These are phyloP conservation scores for Patella pellucida DNA, from an alignment of 2,888 invertebrate species.

Conservation along the genomic window DNA sequence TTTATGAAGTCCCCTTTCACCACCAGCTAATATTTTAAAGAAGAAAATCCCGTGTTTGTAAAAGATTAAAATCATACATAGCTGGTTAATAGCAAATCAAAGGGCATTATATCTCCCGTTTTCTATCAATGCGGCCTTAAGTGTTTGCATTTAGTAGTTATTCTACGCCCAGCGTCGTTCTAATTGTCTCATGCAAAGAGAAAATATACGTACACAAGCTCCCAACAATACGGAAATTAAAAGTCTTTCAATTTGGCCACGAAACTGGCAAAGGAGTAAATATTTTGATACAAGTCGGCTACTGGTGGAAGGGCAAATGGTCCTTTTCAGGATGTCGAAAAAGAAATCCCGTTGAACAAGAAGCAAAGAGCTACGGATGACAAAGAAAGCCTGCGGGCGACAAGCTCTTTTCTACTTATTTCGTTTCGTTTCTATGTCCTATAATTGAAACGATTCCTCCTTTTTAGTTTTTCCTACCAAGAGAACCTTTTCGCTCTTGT, in stretches of 20 bases:
- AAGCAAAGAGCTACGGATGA: neutral
- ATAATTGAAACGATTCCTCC: slow-evolving; percentile 5
- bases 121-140: slow-evolving; percentile 1
- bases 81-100: neutral
- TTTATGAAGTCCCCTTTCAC: neutral
- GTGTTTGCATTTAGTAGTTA: neutral
- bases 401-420: slow-evolving; percentile 3
- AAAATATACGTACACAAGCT: neutral
- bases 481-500: neutral
- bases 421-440: neutral
- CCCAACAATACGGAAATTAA: neutral
- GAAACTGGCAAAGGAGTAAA: neutral
- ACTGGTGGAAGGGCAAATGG: slow-evolving; percentile 3
- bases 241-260: neutral
- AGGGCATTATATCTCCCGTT: neutral
- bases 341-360: neutral
- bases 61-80: neutral
- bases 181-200: neutral
- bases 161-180: slow-evolving; percentile 3
- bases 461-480: slow-evolving; percentile 9
- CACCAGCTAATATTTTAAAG: neutral
- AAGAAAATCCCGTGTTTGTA: neutral
- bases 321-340: neutral
- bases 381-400: slow-evolving; percentile 7
- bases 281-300: slow-evolving; percentile 3